Conservation (phyloP, 1,140 invertebrate genomes). For the Propsilocerus akamusi region DNA sequence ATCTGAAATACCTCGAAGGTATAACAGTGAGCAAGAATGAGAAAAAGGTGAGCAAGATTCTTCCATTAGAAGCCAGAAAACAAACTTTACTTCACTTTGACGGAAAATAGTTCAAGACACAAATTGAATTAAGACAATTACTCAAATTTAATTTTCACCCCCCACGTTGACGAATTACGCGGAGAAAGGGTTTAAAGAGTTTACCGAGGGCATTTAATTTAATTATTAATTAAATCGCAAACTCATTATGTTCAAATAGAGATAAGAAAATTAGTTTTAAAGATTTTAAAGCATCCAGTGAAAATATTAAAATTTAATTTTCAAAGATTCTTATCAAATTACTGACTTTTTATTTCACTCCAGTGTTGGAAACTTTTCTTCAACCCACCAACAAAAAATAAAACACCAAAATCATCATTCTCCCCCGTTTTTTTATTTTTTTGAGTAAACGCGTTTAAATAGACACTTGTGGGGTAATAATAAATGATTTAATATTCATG, state of each 20-base stretch:
- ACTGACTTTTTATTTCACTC: background rate
- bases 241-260: constrained; percentile 4
- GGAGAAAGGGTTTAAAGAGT: background rate
- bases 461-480: constrained; percentile 4
- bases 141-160: background rate
- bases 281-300: background rate
- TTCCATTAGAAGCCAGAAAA: no score
- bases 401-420: no score
- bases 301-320: constrained; percentile 1
- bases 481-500: constrained; percentile 4
- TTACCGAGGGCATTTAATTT: no score
- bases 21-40: no score
- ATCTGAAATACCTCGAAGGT: no score
- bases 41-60: no score
- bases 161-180: background rate
- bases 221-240: constrained; percentile 4
- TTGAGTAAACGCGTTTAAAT: background rate
- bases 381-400: no score
- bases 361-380: no score
- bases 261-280: constrained; percentile 1
- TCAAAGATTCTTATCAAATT: background rate
- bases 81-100: no score
- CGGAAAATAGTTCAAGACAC: no score
- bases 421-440: no score
- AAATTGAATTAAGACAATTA: constrained; percentile 1